Conservation (phyloP, 2,797 vertebrate genomes). For the Kryptopterus vitreolus region DNA sequence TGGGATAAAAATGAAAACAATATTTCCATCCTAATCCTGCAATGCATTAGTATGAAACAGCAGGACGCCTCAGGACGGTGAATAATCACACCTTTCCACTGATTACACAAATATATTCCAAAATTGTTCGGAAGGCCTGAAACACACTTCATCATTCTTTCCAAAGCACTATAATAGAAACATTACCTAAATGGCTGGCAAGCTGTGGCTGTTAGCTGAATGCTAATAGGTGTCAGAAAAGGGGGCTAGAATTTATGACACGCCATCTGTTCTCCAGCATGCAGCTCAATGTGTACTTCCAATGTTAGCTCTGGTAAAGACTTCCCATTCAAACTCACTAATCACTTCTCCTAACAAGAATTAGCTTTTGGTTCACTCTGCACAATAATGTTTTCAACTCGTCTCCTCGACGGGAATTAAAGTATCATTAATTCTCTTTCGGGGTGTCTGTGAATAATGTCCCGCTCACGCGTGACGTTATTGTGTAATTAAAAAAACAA, state of each 20-base stretch:
- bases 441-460: slow-evolving; percentile 58
- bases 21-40: slow-evolving; percentile 5
- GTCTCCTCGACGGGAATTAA: slow-evolving; percentile 64
- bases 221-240: slow-evolving; percentile 82
- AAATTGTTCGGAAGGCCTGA: slow-evolving; percentile 56
- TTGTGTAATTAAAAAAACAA: slow-evolving; percentile 57
- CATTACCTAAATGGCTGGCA: slow-evolving; percentile 82
- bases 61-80: slow-evolving; percentile 34
- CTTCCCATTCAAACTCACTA: slow-evolving; percentile 76
- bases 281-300: slow-evolving; percentile 79
- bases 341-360: slow-evolving; percentile 75
- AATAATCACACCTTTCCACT: slow-evolving; percentile 47
- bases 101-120: slow-evolving; percentile 47
- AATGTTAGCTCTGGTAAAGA: slow-evolving; percentile 82
- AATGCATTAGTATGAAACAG: slow-evolving; percentile 13
- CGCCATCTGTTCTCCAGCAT: slow-evolving; percentile 81
- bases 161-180: slow-evolving; percentile 80
- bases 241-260: slow-evolving; percentile 77
- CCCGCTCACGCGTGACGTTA: slow-evolving; percentile 57
- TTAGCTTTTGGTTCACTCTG: slow-evolving; percentile 67
- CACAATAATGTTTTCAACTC: slow-evolving; percentile 64
- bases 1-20: background rate
- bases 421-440: slow-evolving; percentile 65
- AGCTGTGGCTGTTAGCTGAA: slow-evolving; percentile 80
- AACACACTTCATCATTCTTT: slow-evolving; percentile 77